Percentiles rank a stretch among this genome's conserved stretches.
These are phyloP conservation scores for Theocolax elegans DNA, from an alignment of 1,140 invertebrate genomes.

Conservation along the genomic window DNA sequence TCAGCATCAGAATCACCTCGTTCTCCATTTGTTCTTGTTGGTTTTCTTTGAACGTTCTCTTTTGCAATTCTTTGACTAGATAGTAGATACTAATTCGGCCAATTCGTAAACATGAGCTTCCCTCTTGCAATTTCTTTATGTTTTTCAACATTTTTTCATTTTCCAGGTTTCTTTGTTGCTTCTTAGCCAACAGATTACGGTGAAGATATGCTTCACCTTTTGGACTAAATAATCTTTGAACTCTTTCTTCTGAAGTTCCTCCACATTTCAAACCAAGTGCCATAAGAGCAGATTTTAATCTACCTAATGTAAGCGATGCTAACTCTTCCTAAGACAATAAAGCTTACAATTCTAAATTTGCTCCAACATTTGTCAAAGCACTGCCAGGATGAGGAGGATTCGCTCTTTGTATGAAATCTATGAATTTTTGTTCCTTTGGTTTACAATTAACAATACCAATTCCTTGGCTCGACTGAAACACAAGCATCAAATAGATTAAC, in stretches of 20 bases:
- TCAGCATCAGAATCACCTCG: slow-evolving; percentile 93
- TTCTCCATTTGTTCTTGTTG: slow-evolving; percentile 95
- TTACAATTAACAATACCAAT: no score
- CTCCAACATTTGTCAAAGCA: slow-evolving; percentile 90
- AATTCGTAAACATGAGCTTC: slow-evolving; percentile 93
- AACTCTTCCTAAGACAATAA: no score
- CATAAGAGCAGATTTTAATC: slow-evolving; percentile 96
- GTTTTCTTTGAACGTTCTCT: slow-evolving; percentile 98
- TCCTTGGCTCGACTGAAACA: no score
- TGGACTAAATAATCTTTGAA: slow-evolving; percentile 93
- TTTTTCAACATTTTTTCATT: slow-evolving; percentile 76
- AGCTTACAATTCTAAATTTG: slow-evolving; percentile 96
- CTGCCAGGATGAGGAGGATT: no score
- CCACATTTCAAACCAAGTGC: slow-evolving; percentile 98
- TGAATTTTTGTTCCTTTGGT: no score
- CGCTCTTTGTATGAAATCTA: no score
- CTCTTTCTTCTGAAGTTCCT: no score
- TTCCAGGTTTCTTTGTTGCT: slow-evolving; percentile 73
- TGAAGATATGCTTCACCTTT: slow-evolving; percentile 94
- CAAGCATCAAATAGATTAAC: no score
- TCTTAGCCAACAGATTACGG: slow-evolving; percentile 90
- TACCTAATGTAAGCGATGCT: slow-evolving; percentile 94
- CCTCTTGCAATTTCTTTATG: slow-evolving; percentile 82
- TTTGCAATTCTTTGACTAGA: slow-evolving; percentile 87
- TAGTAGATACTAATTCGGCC: slow-evolving; percentile 82